Evolutionary conservation across 2,888 invertebrate genomes (phyloP).

Genomic region (Leuctra nigra): DNA sequence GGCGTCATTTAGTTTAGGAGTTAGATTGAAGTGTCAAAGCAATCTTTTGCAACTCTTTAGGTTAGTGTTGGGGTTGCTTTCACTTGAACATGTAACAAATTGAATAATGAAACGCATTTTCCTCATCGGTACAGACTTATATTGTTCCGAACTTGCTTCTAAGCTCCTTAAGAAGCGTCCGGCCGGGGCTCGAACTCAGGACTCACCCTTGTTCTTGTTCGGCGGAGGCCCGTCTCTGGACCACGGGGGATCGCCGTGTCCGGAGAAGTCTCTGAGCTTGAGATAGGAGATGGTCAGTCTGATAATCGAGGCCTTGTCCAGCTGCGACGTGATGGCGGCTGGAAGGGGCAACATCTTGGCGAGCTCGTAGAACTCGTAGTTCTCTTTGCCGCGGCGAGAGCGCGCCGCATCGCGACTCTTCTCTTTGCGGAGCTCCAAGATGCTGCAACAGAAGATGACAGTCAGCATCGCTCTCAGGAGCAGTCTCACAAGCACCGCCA

Average conservation of each 20-base stretch:
- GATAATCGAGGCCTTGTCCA: constrained; percentile 95
- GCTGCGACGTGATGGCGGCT: constrained; percentile 86
- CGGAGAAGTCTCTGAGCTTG: constrained; percentile 89
- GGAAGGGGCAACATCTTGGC: constrained; percentile 90
- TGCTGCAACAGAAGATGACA: constrained; percentile 57
- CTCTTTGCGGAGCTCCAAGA: constrained; percentile 88
- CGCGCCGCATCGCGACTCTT: constrained; percentile 90
- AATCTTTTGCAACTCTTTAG: no score
- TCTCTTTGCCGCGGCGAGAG: constrained; percentile 87
- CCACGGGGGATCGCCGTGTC: constrained; percentile 96
- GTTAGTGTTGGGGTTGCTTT: no score
- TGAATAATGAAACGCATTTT: no score
- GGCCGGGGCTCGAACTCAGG: no score
- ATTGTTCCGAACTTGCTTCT: no score
- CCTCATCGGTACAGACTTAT: no score
- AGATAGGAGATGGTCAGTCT: constrained; percentile 93
- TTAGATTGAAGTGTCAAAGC: no score
- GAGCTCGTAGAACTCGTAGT: constrained; percentile 93
- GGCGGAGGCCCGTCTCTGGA: constrained; percentile 70
- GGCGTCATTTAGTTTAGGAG: no score
- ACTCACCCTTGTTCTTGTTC: constrained; percentile 78
- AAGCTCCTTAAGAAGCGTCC: no score
- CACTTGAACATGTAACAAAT: no score
- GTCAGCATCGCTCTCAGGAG: constrained; percentile 18
- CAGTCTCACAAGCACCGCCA: neutral